These are phyloP conservation scores for Loxodonta africana DNA, from an alignment of 2,113 vertebrate genomes.

Conservation along the genomic window DNA sequence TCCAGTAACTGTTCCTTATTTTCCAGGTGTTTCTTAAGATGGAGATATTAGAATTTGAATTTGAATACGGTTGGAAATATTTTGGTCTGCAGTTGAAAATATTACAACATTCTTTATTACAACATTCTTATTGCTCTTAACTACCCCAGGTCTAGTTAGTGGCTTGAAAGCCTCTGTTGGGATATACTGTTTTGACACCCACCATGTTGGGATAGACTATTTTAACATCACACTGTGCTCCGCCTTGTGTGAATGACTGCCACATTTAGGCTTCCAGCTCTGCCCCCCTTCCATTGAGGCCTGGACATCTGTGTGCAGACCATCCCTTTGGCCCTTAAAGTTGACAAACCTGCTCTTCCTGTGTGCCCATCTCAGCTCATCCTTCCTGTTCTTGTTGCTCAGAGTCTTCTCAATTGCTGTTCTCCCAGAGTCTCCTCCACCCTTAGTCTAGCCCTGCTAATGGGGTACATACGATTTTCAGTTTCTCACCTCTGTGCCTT, in stretches of 20 bases:
- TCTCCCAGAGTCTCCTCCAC: not conserved
- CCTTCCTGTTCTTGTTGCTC: not conserved
- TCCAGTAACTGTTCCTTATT: not conserved
- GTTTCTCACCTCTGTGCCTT: not conserved
- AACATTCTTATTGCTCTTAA: not conserved
- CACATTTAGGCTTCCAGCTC: not conserved
- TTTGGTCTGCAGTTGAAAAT: not conserved
- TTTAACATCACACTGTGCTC: fast-evolving
- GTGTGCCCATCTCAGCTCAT: too few relatives aligned
- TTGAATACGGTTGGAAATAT: not conserved
- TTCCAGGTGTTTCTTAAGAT: not conserved
- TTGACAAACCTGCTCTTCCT: not conserved
- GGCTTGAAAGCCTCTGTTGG: not conserved
- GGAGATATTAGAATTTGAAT: not conserved
- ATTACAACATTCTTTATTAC: fast-evolving
- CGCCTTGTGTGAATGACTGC: not conserved
- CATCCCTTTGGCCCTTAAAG: too few relatives aligned
- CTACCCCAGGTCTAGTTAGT: not conserved
- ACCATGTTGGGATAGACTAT: not conserved
- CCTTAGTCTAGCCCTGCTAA: too few relatives aligned
- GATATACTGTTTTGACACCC: not conserved
- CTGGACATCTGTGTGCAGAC: too few relatives aligned
- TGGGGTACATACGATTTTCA: not conserved
- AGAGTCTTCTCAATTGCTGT: fast-evolving
- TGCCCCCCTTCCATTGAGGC: fast-evolving